Base-by-base conservation (phyloP, 1,140 invertebrate species). In the Camponotus floridanus region DNA sequence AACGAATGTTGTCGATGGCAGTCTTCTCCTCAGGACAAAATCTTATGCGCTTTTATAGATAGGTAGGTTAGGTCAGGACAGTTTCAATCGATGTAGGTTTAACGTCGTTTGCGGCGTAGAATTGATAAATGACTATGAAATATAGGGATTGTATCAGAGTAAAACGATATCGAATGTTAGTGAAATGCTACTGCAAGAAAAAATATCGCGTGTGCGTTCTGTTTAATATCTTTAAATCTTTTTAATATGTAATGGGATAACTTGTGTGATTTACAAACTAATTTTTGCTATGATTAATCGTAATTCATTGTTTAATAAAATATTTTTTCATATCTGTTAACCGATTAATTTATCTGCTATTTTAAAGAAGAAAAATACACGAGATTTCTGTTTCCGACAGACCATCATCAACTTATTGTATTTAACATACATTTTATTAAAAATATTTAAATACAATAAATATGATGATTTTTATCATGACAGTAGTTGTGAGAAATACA, bases 91-190 rank as follows among this genome's bases (percentile, higher is more conserved):
- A 61, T 61, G 21, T n/a, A 62, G 31, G 59, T 85, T 85, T 87
- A 85, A 57, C 33, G 45, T 26, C 48, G 31, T 31, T 55, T 61
- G 39, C 81, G 51, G 73, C 18, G 42, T 36, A 74, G 31, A 67
- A 76, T 36, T 86, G 84, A 87, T 87, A 70, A 76, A 48, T 39
- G 11, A 39, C 62, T 70, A 57, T 86, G 42, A 70, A 87, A 86
- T 55, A 70, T 86, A 26, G 9, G 36, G 62, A 48, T 81, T 81
- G 31, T 64, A 51, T 86, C 15, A 76, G 0, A 26, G 64, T 31
- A 55, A 51, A 36, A 11, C 3, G 26, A n/a, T 8, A 5, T 85
- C 39, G 57, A 55, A 11, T 26, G 61, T 74, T 74, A 85, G 59
- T 86, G 68, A 86, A 86, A 85, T 73, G 73, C 74, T 33, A 64